These are phyloP conservation scores for Actenoides hombroni DNA, from an alignment of 2,113 vertebrate genomes.

Conservation along the genomic window DNA sequence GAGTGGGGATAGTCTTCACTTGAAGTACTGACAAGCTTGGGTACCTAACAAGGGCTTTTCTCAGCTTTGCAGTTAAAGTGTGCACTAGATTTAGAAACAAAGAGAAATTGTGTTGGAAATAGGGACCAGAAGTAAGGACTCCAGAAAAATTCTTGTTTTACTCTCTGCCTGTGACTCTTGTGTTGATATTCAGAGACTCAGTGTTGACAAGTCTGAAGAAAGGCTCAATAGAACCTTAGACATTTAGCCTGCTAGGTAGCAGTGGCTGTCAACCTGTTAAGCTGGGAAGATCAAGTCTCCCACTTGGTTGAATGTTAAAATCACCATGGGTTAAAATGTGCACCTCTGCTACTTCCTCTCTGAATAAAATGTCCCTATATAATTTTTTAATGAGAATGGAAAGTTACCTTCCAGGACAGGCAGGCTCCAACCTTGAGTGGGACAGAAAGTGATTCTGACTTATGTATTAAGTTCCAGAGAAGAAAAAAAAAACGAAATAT, in stretches of 20 bases:
- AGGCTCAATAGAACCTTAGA: background rate
- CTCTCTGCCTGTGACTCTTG: background rate
- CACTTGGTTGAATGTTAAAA: background rate
- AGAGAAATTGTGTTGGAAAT: background rate
- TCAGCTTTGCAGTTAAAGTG: background rate
- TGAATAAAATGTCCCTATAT: background rate
- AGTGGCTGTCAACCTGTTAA: background rate
- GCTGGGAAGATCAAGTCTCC: background rate
- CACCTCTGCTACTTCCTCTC: background rate
- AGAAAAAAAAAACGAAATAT: background rate
- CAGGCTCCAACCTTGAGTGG: background rate
- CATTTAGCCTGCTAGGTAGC: background rate
- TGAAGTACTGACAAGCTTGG: background rate
- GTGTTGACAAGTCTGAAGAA: background rate
- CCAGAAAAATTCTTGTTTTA: background rate
- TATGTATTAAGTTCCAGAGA: background rate
- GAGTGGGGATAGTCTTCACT: rapidly evolving
- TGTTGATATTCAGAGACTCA: background rate
- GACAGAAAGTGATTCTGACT: background rate
- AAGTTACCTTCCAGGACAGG: background rate
- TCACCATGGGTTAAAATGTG: background rate
- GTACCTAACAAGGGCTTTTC: background rate
- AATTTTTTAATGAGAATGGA: background rate
- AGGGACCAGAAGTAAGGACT: background rate
- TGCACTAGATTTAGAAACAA: background rate